Base-by-base conservation (phyloP, 1,140 invertebrate genomes). In the Papilio polytes region DNA sequence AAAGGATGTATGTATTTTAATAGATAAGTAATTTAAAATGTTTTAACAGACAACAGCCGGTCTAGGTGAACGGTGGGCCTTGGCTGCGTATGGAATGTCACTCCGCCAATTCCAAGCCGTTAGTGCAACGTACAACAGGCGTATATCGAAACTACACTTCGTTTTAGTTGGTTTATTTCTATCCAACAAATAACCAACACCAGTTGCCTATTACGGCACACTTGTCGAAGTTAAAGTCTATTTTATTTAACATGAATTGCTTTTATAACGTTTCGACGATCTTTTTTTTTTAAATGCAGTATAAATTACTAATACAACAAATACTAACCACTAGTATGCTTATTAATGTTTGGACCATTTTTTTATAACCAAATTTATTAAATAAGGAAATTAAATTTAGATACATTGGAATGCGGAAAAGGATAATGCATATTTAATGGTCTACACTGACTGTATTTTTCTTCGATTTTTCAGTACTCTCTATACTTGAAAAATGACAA, bases 31-130 rank as follows among this genome's bases (percentile, higher is more conserved):
- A 70, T 51, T 51, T 31, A 26, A 26, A 72, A 70, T 70, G 44
- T 80, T 80, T 70, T 72, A 51, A 44, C 48, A 72, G 59, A 9
- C 59, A 80, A 51, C 66, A 53, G 70, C 70, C 74, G 53, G 70
- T 70, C 72, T 81, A 80, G 82, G 87, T 86, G 88, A 89, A 72
- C 83, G 88, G 86, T 26, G 81, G 83, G 74, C 88, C 86, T 89
- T 89, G 86, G 82, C 44, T 78, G 26, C 56, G 77, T 36, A 46
- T 78, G 77, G 77, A 78, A 78, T 78, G 77, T 78, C 77, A 78
- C 56, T 78, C 77, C n/a, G 66, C 77, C 77, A 78, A 78, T 78
- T 78, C 56, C 77, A 78, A 36, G 63, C 56, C 41, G 77, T 66
- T 59, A 46, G 56, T 46, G 44, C 20, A 36, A 31, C n/a, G 77